Percentiles rank a stretch among this genome's conserved stretches.
Conservation (phyloP, 2,888 invertebrate genomes). For the Drosophila subquinaria region DNA sequence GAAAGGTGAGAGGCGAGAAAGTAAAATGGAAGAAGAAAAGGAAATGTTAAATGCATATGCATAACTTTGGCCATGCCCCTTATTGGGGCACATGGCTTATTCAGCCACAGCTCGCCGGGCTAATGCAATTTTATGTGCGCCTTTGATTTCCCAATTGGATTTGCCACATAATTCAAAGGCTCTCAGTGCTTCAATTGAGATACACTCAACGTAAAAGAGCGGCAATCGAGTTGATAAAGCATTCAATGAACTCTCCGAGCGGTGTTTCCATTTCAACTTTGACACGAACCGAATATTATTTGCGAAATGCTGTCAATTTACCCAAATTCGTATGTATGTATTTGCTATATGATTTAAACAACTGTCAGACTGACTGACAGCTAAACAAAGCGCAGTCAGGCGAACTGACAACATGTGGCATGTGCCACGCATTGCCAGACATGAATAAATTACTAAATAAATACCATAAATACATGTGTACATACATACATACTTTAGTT, state of each 20-base stretch:
- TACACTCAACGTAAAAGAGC: conserved; percentile 22
- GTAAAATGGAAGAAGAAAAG: conserved; percentile 7
- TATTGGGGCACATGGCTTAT: conserved; percentile 32
- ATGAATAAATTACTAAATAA: conserved; percentile 76
- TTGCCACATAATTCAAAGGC: conserved; percentile 58
- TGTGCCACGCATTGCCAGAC: conserved; percentile 50
- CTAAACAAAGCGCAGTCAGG: conserved; percentile 45
- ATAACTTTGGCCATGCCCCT: conserved; percentile 52
- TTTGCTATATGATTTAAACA: conserved; percentile 57
- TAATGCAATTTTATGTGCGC: conserved; percentile 68
- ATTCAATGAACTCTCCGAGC: conserved; percentile 12
- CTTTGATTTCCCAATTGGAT: conserved; percentile 74
- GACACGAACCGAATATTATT: conserved; percentile 20
- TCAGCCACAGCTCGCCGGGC: conserved; percentile 10
- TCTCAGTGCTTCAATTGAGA: conserved; percentile 36
- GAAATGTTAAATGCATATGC: conserved; percentile 67
- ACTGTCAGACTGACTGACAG: conserved; percentile 70
- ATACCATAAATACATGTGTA: conserved; percentile 62
- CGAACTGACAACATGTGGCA: conserved; percentile 28
- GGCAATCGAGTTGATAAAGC: conserved; percentile 39
- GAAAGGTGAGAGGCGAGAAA: background rate
- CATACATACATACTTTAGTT: conserved; percentile 19
- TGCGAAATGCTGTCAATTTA: conserved; percentile 21
- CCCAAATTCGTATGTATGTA: conserved; percentile 12
- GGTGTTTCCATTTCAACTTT: conserved; percentile 17